phyloP scores from a whole-genome alignment of 2,888 invertebrate species.

The Caenorhabditis uteleia region DNA sequence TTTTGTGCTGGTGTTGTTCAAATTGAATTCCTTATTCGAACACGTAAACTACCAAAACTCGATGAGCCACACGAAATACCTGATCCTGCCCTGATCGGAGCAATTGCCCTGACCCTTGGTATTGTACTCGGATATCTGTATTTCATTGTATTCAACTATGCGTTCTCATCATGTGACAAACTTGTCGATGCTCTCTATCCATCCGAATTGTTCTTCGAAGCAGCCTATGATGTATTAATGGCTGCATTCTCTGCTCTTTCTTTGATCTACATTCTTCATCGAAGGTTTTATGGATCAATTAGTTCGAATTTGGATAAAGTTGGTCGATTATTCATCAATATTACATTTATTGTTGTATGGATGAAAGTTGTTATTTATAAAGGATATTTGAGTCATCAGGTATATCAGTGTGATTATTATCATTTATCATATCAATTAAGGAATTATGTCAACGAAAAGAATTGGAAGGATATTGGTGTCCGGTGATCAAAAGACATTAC shows the following conservation, averaged over 20 bases:
- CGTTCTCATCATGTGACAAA: slow-evolving; percentile 58
- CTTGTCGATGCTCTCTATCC: slow-evolving; percentile 59
- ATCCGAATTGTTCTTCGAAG: slow-evolving; percentile 61
- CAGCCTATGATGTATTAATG: slow-evolving; percentile 61
- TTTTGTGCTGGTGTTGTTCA: slow-evolving; percentile 54
- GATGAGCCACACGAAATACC: slow-evolving; percentile 64
- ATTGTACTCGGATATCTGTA: slow-evolving; percentile 67
- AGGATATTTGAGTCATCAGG: slow-evolving; percentile 64
- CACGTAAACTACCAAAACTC: slow-evolving; percentile 58
- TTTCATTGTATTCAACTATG: slow-evolving; percentile 64
- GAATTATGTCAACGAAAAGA: slow-evolving; percentile 67
- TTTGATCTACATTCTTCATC: slow-evolving; percentile 64
- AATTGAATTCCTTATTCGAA: slow-evolving; percentile 61
- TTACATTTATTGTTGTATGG: slow-evolving; percentile 64
- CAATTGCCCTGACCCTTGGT: slow-evolving; percentile 64
- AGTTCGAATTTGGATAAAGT: slow-evolving; percentile 61
- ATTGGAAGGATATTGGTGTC: slow-evolving; percentile 68
- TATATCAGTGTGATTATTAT: slow-evolving; percentile 12
- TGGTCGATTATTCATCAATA: slow-evolving; percentile 64
- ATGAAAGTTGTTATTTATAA: slow-evolving; percentile 67
- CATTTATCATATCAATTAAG: slow-evolving; percentile 30
- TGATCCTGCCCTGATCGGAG: slow-evolving; percentile 61
- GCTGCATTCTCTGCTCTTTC: slow-evolving; percentile 59
- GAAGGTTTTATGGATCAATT: slow-evolving; percentile 65
- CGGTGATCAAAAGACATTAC: slow-evolving; percentile 61